phyloP scores from a whole-genome alignment of 2,113 vertebrate species.

The Sialia sialis region DNA sequence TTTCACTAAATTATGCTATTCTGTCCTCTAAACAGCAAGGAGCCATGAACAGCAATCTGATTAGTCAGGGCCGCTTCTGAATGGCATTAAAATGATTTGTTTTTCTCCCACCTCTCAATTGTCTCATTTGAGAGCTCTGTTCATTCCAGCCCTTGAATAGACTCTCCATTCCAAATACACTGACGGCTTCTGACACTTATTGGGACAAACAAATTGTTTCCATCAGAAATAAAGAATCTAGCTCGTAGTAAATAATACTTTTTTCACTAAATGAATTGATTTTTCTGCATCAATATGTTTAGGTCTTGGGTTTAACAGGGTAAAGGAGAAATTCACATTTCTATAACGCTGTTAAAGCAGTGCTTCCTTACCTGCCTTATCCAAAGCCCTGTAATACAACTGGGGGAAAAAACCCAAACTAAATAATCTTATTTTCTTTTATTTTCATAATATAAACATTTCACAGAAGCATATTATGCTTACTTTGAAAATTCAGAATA shows the following conservation, averaged over 20 bases:
- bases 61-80: not conserved
- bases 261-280: not conserved
- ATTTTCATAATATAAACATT: not conserved
- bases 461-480: not conserved
- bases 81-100: slow-evolving; percentile 14
- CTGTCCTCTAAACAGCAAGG: slow-evolving; percentile 7
- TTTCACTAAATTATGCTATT: slow-evolving; percentile 8
- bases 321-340: not conserved
- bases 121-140: not conserved
- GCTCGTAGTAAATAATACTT: not conserved
- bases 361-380: not conserved
- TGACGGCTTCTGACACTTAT: not conserved
- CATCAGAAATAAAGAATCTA: slow-evolving; percentile 4
- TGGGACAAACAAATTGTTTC: slow-evolving; percentile 19
- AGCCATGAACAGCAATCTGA: slow-evolving; percentile 23
- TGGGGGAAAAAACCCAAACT: not conserved
- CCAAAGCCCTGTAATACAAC: not conserved
- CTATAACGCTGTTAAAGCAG: not conserved
- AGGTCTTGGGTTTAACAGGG: not conserved
- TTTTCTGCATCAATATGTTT: not conserved
- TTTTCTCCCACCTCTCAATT: not conserved
- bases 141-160: not conserved
- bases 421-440: not conserved
- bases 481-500: not conserved
- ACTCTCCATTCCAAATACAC: not conserved